Evolutionary conservation across 2,113 vertebrate genomes (phyloP), one percentile per base, ranked within the genome.

Genomic region (Oryzias celebensis): DNA sequence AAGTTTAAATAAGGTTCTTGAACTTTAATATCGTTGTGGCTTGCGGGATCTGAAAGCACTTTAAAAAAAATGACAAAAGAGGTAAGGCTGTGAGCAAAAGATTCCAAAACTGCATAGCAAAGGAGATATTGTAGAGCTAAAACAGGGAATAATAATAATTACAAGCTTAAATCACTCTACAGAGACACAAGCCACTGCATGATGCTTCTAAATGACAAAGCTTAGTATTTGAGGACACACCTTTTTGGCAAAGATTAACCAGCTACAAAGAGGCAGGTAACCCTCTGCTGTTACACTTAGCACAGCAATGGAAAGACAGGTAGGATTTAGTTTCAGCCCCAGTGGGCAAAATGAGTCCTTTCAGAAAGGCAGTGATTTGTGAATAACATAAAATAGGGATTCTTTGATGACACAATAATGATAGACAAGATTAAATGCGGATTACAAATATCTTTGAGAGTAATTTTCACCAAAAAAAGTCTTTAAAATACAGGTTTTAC

Each of bases 161-260:
- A 73, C 85, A 68, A 73, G 62, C 26, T 36, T 52, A 22, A 65
- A 80, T 84, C 78, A 64, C 49, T 46, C 56, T 59, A 64, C 63
- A 78, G 72, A 18, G 49, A 61, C 67, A 41, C 26, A 3, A 28
- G 44, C 52, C 49, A 43, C 43, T 57, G 56, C 41, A 53, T 23
- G 43, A 3, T 2, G 58, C 48, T 69, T 16, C 64, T 64, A 52
- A 62, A 84, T 46, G 43, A 20, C 55, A 45, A 5, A n/a, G 7
- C 60, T 68, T 65, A 58, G 54, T 69, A 28, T 71, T 73, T 45
- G 22, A 72, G 65, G 46, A 68, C 42, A 53, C 3, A 8, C 23
- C 56, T 67, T 22, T 3, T 16, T 22, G 71, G 57, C 65, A 67
- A 68, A 74, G 62, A 71, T 82, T 48, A 83, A 77, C 77, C 51